Percentiles rank a stretch among this genome's conserved stretches.
phyloP scores from a whole-genome alignment of 2,888 invertebrate genomes.

The Machimus atricapillus region DNA sequence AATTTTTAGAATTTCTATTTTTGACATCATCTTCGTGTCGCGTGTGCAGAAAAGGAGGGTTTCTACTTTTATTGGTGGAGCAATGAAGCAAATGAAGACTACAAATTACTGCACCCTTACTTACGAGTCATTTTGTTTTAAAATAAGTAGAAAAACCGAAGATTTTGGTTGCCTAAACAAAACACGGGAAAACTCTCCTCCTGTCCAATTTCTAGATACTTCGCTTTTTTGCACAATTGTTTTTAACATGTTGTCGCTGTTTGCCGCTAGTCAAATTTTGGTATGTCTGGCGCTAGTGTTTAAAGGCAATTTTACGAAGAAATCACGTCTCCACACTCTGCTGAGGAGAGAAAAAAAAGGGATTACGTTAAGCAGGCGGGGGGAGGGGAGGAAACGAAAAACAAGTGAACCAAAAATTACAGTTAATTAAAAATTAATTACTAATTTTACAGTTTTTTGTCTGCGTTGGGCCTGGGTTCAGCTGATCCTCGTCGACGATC shows the following conservation, averaged over 20 bases:
- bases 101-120: conserved; percentile 6
- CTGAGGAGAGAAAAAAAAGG: no score
- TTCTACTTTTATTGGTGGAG: neutral
- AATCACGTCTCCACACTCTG: no score
- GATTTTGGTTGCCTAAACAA: conserved; percentile 44
- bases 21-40: neutral
- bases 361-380: no score
- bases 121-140: conserved; percentile 46
- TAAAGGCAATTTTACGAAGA: neutral
- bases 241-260: neutral
- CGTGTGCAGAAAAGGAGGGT: no score
- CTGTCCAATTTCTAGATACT: neutral
- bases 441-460: no score
- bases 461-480: no score
- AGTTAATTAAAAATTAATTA: no score
- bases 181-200: conserved; percentile 35
- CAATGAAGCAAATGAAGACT: neutral
- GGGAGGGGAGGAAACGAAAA: no score
- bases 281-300: neutral
- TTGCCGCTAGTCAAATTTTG: neutral
- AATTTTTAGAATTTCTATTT: conserved; percentile 27
- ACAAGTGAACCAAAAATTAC: no score
- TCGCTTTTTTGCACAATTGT: neutral
- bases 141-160: conserved; percentile 37
- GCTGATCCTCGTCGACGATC: no score